Percentiles rank a stretch among this genome's conserved stretches.
Evolutionary conservation across 2,797 vertebrate species (phyloP).

Genomic region (Borostomias antarcticus): DNA sequence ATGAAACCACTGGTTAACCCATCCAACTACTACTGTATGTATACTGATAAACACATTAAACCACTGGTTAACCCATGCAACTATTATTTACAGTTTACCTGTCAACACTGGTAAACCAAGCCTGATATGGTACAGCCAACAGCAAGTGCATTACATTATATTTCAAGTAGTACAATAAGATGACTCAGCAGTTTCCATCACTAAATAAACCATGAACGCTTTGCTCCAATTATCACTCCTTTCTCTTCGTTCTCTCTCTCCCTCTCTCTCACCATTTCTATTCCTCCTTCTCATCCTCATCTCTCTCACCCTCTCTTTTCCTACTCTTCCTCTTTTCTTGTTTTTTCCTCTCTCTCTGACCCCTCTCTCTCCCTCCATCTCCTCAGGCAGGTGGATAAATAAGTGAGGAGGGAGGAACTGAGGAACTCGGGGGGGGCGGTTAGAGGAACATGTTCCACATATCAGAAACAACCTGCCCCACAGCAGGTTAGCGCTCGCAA

Average conservation of each 20-base stretch:
- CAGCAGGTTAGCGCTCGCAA: too few species aligned
- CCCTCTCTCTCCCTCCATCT: neutral
- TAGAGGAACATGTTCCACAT: conserved; percentile 16
- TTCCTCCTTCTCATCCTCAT: neutral
- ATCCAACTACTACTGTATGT: too few species aligned
- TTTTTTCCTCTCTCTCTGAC: neutral
- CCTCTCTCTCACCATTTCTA: neutral
- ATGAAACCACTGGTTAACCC: too few species aligned
- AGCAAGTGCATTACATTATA: too few species aligned
- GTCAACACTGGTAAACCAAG: neutral
- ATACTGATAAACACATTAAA: too few species aligned
- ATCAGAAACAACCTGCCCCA: neutral
- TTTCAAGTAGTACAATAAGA: too few species aligned
- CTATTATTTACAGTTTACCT: too few species aligned
- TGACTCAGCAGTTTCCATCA: neutral
- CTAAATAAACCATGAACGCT: neutral
- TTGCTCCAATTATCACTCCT: neutral
- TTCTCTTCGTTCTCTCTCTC: neutral
- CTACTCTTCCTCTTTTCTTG: neutral
- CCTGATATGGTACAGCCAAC: neutral
- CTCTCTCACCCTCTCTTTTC: neutral
- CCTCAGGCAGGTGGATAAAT: conserved; percentile 21
- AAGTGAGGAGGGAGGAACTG: conserved; percentile 4
- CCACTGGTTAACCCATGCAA: neutral
- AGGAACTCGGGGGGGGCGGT: conserved; percentile 6